phyloP scores from a whole-genome alignment of 2,113 vertebrate genomes.

The Platichthys flesus region DNA sequence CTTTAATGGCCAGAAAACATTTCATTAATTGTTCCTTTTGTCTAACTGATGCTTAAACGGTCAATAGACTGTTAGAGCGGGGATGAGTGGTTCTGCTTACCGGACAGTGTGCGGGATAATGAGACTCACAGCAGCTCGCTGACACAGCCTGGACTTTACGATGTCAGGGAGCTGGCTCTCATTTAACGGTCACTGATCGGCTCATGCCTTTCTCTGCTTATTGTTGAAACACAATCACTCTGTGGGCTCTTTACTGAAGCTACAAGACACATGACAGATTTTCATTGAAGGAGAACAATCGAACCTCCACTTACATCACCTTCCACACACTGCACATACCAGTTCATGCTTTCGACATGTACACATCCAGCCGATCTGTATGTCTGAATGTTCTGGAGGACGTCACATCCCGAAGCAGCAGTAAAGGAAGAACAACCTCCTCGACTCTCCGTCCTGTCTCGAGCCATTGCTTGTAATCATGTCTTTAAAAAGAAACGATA shows the following conservation, averaged over 20 bases:
- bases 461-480: no score
- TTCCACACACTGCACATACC: no score
- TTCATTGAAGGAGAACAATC: no score
- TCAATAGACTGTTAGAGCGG: constrained; percentile 14
- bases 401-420: not conserved
- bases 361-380: no score
- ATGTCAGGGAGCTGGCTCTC: constrained; percentile 37
- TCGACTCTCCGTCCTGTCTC: no score
- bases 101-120: constrained; percentile 32
- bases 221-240: constrained; percentile 1
- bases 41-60: constrained; percentile 26
- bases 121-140: constrained; percentile 44
- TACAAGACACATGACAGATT: no score
- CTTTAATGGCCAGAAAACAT: constrained; percentile 21
- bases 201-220: constrained; percentile 28
- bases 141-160: constrained; percentile 41
- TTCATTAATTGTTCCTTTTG: constrained; percentile 26
- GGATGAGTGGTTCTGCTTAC: constrained; percentile 14
- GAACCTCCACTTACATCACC: no score
- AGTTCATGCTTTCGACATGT: no score
- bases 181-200: constrained; percentile 38
- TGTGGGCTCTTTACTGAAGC: no score
- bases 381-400: no score
- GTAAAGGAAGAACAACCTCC: no score
- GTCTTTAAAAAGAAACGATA: no score